These are phyloP conservation scores for Aleiodes testaceus DNA, from an alignment of 2,888 invertebrate genomes.

Conservation along the genomic window DNA sequence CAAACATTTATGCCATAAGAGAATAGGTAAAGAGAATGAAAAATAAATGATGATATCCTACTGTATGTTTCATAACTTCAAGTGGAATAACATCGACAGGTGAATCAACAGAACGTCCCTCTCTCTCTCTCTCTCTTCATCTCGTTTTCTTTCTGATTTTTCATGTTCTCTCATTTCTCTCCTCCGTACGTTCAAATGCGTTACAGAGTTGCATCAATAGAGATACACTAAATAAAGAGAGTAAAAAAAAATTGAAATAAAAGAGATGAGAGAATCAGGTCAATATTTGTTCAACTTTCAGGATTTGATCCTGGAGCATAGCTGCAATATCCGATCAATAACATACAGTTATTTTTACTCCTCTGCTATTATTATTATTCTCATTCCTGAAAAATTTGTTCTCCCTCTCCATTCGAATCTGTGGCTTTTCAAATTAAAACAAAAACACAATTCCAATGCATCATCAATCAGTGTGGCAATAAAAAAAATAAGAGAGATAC, in stretches of 20 bases:
- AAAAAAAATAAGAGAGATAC: background rate
- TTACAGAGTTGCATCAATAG: constrained; percentile 9
- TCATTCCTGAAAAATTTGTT: background rate
- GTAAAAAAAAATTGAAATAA: background rate
- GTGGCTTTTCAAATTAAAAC: background rate
- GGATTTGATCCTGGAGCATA: constrained; percentile 19
- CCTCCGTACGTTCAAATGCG: constrained; percentile 10
- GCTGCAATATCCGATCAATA: constrained; percentile 19
- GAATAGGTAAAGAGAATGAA: background rate
- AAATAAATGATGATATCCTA: constrained; percentile 1
- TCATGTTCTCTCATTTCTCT: constrained; percentile 5
- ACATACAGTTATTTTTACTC: background rate
- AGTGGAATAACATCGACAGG: constrained; percentile 27
- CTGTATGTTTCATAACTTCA: constrained; percentile 16
- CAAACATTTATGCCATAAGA: background rate
- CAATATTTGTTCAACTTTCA: constrained; percentile 25
- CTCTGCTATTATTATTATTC: background rate
- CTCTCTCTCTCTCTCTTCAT: background rate
- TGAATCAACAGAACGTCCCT: constrained; percentile 23
- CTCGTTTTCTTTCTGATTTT: background rate
- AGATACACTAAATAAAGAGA: constrained; percentile 12
- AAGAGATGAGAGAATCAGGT: constrained; percentile 14
- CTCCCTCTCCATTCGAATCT: background rate
- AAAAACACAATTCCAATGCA: background rate
- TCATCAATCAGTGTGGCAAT: background rate